A percentile compares a stretch with the other conserved stretches of the same genome.
phyloP scores from a whole-genome alignment of 2,113 vertebrate species.

The Acinonyx jubatus region DNA sequence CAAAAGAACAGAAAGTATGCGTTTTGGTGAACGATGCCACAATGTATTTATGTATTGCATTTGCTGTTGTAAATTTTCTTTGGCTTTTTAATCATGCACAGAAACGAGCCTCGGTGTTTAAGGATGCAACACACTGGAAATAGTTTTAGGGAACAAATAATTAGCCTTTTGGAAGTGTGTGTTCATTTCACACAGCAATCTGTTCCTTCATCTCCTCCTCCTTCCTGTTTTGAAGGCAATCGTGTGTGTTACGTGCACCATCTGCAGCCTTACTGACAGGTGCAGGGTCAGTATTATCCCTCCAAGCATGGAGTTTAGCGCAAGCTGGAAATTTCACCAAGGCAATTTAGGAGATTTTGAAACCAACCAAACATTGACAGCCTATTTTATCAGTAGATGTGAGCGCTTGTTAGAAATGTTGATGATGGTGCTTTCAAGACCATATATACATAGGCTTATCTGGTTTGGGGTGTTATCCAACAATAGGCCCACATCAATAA shows the following conservation, averaged over 20 bases:
- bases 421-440: neutral
- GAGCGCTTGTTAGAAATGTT: constrained; percentile 30
- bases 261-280: constrained; percentile 85
- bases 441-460: neutral
- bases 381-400: constrained; percentile 45
- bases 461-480: neutral
- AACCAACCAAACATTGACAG: constrained; percentile 28
- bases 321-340: constrained; percentile 77
- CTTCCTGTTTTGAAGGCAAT: constrained; percentile 86
- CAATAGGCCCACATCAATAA: neutral
- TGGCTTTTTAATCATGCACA: constrained; percentile 76
- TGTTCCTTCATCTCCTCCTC: constrained; percentile 83
- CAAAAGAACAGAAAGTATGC: constrained; percentile 19
- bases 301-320: constrained; percentile 75
- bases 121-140: constrained; percentile 74
- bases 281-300: constrained; percentile 82
- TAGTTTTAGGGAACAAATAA: constrained; percentile 84
- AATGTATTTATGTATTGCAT: constrained; percentile 67
- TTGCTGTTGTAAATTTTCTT: constrained; percentile 72
- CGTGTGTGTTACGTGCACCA: constrained; percentile 83
- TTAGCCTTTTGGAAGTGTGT: constrained; percentile 82
- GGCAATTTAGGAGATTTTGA: constrained; percentile 76
- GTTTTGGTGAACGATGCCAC: neutral
- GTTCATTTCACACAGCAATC: constrained; percentile 81
- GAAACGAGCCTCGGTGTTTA: constrained; percentile 77